Conservation (phyloP, 2,888 invertebrate genomes). For the Pedicia rivosa region DNA sequence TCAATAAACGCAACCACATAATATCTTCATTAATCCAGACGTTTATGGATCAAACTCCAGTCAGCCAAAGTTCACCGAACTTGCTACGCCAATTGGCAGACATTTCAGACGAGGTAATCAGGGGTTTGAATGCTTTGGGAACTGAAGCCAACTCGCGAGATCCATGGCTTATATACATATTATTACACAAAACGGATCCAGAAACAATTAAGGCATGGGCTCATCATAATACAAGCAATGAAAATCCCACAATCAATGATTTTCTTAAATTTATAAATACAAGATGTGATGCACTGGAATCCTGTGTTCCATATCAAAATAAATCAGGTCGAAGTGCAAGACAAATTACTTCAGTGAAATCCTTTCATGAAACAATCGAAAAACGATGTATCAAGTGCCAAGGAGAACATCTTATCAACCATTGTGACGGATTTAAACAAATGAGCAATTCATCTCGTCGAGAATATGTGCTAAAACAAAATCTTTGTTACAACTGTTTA, state of each 20-base stretch:
- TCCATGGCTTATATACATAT: neutral
- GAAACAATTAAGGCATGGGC: slow-evolving; percentile 1
- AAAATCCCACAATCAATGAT: neutral
- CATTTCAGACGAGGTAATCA: slow-evolving; percentile 1
- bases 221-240: neutral
- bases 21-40: no score
- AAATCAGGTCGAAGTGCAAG: no score
- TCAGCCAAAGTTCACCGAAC: no score
- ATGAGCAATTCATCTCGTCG: neutral
- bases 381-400: no score
- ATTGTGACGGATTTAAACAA: neutral
- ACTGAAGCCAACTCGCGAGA: neutral
- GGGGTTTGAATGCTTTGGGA: neutral
- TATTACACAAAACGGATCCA: neutral
- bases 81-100: no score
- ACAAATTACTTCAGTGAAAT: no score
- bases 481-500: neutral
- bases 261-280: neutral
- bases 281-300: slow-evolving; percentile 1
- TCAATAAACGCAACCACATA: no score
- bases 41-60: no score
- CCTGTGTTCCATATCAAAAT: slow-evolving; percentile 1
- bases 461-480: neutral
- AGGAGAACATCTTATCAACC: no score
- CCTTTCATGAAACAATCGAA: no score